Percentiles rank a stretch among this genome's conserved stretches.
These are phyloP conservation scores for Caenorhabditis becei DNA, from an alignment of 2,888 invertebrate species.

Conservation along the genomic window DNA sequence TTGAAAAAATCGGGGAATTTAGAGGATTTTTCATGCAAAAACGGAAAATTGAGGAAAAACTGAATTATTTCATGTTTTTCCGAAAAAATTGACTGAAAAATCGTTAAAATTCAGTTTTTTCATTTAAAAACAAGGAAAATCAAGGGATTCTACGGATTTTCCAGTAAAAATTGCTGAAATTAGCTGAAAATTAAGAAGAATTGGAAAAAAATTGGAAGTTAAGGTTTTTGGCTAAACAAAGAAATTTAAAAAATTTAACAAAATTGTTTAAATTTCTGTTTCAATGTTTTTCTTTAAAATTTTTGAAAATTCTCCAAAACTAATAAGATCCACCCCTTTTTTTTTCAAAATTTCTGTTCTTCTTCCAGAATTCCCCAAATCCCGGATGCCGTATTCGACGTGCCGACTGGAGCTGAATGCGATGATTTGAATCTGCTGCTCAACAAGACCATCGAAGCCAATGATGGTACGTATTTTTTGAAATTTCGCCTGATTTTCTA, in stretches of 20 bases:
- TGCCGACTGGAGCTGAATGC: conserved; percentile 68
- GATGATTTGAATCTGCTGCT: conserved; percentile 76
- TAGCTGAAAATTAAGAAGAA: too few species aligned
- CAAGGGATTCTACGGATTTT: too few species aligned
- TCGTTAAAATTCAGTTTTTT: too few species aligned
- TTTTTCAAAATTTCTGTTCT: too few species aligned
- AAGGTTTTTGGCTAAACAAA: background rate
- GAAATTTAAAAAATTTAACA: background rate
- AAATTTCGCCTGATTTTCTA: background rate
- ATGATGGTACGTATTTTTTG: conserved; percentile 64
- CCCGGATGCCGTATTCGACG: conserved; percentile 68
- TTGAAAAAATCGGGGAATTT: background rate
- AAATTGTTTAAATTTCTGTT: background rate
- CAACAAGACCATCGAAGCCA: conserved; percentile 72
- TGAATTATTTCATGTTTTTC: too few species aligned
- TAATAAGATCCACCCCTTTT: too few species aligned
- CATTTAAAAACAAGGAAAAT: too few species aligned
- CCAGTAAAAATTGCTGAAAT: too few species aligned
- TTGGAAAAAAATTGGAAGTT: background rate
- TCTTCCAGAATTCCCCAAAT: conserved; percentile 50
- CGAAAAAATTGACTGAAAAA: too few species aligned
- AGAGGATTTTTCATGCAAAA: too few species aligned
- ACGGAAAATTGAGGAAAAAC: background rate
- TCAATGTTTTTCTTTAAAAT: background rate
- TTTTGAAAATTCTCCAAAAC: background rate